Evolutionary conservation across 2,888 invertebrate genomes (phyloP), one percentile per base, ranked within the genome.

Genomic region (Melinaea menophilus): DNA sequence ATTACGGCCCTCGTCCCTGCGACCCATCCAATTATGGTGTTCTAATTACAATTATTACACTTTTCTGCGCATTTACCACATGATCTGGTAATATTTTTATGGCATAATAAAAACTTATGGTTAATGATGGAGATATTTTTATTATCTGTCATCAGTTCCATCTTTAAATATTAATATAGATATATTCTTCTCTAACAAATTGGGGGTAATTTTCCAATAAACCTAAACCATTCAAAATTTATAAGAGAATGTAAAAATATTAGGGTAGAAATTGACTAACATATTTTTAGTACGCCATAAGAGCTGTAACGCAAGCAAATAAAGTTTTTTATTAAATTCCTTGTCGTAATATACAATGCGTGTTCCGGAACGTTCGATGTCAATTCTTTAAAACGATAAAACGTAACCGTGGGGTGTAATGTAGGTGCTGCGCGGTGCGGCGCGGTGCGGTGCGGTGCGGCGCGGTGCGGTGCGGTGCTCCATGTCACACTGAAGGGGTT

Each of bases 401-500:
- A 64, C 64, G 74, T 7, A 31, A 31, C 73, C 74, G 75, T 75
- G 75, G 75, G 73, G 75, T 66, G 75, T 76, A 72, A 73, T 76
- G 76, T 77, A 72, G 73, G 76, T 75, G 72, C 73, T 67, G 74
- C 69, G 86, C 88, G 88, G 88, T 88, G 78, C 70, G 73, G 79
- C 77, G n/a, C n/a, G n/a, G n/a, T 75, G 75, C 75, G 73, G 75
- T 66, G 75, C 76, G 72, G 73, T 76, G 76, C 76, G 73, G 76
- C 75, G 72, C 73, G 73, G 76, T 75, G 72, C 73, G 66, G 74
- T 69, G 86, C 88, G 88, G 79, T 77, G 46, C 81, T 84, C 80
- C 84, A 80, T 82, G 77, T 82, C 81, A 82, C 84, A 85, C 84
- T 86, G 82, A 89, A 88, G 88, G 88, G 88, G 88, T 88, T 89